phyloP scores from a whole-genome alignment of 2,888 invertebrate species.

The Nomada flava region DNA sequence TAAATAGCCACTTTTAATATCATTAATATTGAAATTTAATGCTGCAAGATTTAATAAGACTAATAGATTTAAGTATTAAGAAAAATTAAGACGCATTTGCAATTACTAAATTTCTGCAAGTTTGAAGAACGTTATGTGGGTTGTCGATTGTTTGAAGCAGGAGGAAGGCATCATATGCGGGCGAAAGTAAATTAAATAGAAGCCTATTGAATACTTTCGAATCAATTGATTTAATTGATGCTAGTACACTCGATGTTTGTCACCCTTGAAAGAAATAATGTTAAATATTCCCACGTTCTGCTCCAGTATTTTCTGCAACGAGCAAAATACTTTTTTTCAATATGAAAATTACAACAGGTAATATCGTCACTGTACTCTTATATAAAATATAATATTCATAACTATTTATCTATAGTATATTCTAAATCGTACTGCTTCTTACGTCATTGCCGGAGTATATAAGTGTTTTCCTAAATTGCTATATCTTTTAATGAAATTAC shows the following conservation, averaged over 20 bases:
- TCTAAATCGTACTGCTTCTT: neutral
- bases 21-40: too few relatives aligned
- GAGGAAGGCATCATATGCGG: slow-evolving; percentile 52
- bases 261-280: neutral
- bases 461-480: too few relatives aligned
- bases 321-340: too few relatives aligned
- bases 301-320: neutral
- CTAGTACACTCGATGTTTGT: neutral
- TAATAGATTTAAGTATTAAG: neutral
- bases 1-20: too few relatives aligned
- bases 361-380: too few relatives aligned
- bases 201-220: slow-evolving; percentile 20
- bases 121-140: slow-evolving; percentile 19
- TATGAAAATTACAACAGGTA: too few relatives aligned
- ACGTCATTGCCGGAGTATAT: too few relatives aligned
- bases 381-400: too few relatives aligned
- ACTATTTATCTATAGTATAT: neutral
- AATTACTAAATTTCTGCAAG: slow-evolving; percentile 8
- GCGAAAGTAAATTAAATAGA: slow-evolving; percentile 35
- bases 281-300: slow-evolving; percentile 13
- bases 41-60: too few relatives aligned
- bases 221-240: slow-evolving; percentile 49
- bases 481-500: neutral
- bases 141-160: neutral
- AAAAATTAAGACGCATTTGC: neutral